Conservation (phyloP, 2,113 vertebrate species). For the Mustelus asterias region DNA sequence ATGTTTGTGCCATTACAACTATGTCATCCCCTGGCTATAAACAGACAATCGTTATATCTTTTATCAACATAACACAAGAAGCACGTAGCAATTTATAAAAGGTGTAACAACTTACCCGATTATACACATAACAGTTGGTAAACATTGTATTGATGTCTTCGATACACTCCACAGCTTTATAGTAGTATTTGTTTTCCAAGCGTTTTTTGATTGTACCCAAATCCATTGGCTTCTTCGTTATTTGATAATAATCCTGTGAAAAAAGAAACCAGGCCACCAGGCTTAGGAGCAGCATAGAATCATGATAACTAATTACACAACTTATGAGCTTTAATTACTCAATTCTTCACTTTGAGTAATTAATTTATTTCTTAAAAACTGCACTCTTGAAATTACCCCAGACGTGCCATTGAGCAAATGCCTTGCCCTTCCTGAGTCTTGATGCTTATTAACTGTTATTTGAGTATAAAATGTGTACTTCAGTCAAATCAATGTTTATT, state of each 20-base stretch:
- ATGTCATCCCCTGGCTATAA: slow-evolving; percentile 80
- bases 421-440: not conserved
- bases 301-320: not conserved
- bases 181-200: slow-evolving; percentile 82
- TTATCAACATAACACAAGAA: not conserved
- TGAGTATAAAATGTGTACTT: not conserved
- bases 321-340: not conserved
- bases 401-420: not conserved
- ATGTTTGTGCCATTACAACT: slow-evolving; percentile 80
- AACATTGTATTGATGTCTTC: slow-evolving; percentile 86
- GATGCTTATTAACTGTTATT: not conserved
- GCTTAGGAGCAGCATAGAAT: not conserved
- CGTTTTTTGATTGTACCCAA: slow-evolving; percentile 80
- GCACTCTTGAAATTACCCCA: not conserved
- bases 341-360: not conserved
- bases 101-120: slow-evolving; percentile 61
- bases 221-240: slow-evolving; percentile 88
- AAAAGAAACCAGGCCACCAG: slow-evolving; percentile 40
- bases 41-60: slow-evolving; percentile 34
- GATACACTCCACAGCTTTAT: slow-evolving; percentile 72
- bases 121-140: slow-evolving; percentile 85
- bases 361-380: not conserved
- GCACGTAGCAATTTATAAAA: not conserved
- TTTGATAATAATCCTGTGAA: slow-evolving; percentile 83
- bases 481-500: not conserved